Evolutionary conservation across 2,113 vertebrate genomes (phyloP).

Genomic region (Pungitius pungitius): DNA sequence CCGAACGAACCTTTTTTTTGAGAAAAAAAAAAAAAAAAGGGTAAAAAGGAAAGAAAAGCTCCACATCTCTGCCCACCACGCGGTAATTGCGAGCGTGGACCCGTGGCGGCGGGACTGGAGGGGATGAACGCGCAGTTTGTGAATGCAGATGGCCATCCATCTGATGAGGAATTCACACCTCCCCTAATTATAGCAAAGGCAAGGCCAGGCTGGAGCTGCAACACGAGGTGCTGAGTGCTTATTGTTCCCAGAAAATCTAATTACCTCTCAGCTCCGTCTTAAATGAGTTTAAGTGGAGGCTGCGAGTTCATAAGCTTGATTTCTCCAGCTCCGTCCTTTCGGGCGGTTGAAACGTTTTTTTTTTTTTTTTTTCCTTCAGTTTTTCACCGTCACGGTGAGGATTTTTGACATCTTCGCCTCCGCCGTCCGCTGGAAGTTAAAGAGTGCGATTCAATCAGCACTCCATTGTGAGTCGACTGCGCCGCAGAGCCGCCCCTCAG

Average conservation of each 20-base stretch:
- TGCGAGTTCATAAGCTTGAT: conserved; percentile 60
- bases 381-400: conserved; percentile 7
- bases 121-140: conserved; percentile 37
- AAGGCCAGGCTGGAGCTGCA: conserved; percentile 51
- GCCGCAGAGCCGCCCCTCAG: conserved; percentile 37
- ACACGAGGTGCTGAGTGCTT: conserved; percentile 61
- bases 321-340: conserved; percentile 34
- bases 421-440: conserved; percentile 46
- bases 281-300: conserved; percentile 75
- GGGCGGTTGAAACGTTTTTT: conserved; percentile 32
- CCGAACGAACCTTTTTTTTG: conserved; percentile 36
- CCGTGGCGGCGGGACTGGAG: conserved; percentile 25
- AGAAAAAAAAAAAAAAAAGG: conserved; percentile 16
- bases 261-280: conserved; percentile 71
- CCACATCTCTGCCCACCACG: conserved; percentile 35
- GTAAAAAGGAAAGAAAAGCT: not conserved
- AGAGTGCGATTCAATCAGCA: conserved; percentile 73
- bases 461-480: conserved; percentile 63
- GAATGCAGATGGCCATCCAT: conserved; percentile 75
- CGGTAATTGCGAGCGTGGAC: conserved; percentile 56
- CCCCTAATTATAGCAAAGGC: conserved; percentile 73
- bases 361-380: not conserved
- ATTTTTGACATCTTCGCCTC: conserved; percentile 7
- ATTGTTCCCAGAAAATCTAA: conserved; percentile 79
- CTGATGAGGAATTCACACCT: conserved; percentile 78